Conservation (phyloP, 23 tunicate genomes). For the Phallusia fumigata region DNA sequence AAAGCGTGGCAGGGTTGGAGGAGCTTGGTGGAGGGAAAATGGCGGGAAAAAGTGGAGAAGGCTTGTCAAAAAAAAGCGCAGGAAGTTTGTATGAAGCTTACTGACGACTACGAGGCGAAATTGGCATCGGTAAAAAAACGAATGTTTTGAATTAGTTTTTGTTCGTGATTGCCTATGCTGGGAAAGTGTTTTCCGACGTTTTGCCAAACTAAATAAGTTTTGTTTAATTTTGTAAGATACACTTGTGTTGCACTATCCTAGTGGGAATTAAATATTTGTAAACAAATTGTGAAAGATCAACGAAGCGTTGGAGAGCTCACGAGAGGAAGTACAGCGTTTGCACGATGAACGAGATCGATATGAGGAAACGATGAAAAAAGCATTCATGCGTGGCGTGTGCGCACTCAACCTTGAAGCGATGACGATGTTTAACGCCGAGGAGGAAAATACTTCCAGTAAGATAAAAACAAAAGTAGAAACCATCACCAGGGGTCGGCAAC, state of each 20-base stretch:
- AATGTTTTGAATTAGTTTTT: no score
- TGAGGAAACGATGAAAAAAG: conserved; percentile 89
- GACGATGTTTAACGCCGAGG: conserved; percentile 77
- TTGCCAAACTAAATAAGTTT: no score
- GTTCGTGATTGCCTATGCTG: no score
- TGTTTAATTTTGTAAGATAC: no score
- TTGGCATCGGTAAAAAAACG: conserved; percentile 36
- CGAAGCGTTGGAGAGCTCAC: conserved; percentile 40
- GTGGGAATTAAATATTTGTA: no score
- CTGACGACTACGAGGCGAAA: conserved; percentile 65
- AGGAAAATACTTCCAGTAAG: conserved; percentile 3
- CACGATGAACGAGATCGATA: conserved; percentile 64
- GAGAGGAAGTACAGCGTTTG: conserved; percentile 51
- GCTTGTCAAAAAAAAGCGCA: conserved; percentile 88
- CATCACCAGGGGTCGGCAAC: background rate
- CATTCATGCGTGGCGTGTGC: conserved; percentile 99
- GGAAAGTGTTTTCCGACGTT: no score
- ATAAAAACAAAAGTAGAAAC: no score
- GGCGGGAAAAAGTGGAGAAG: conserved; percentile 75
- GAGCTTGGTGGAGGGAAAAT: conserved; percentile 48
- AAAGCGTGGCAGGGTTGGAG: conserved; percentile 81
- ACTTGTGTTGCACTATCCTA: no score
- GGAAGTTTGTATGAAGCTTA: conserved; percentile 73
- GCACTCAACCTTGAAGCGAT: conserved; percentile 99
- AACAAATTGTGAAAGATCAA: conserved; percentile 22